Evolutionary conservation across 2,113 vertebrate genomes (phyloP).

Genomic region (Strix aluco): DNA sequence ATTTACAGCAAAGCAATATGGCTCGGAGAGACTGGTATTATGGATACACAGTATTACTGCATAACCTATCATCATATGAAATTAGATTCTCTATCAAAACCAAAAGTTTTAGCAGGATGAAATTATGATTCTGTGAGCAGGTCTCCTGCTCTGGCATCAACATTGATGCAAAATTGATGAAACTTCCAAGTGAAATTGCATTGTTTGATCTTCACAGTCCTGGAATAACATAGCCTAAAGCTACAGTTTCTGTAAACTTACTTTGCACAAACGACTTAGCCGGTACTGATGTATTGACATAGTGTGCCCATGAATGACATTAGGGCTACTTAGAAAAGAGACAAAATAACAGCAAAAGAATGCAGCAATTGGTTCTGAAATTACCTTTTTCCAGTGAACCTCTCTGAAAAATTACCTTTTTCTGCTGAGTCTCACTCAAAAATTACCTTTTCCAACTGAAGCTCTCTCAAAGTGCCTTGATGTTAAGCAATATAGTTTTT

Average conservation of each 20-base stretch:
- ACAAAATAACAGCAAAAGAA: conserved; percentile 84
- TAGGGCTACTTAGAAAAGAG: conserved; percentile 84
- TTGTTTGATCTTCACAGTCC: conserved; percentile 88
- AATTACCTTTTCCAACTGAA: conserved; percentile 85
- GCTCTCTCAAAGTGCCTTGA: conserved; percentile 84
- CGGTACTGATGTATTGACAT: conserved; percentile 77
- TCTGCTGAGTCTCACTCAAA: conserved; percentile 83
- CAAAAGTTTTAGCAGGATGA: conserved; percentile 77
- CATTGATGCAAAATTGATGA: conserved; percentile 89
- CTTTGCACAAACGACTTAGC: conserved; percentile 82
- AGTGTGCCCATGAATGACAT: conserved; percentile 83
- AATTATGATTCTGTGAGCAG: conserved; percentile 80
- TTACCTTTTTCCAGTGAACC: conserved; percentile 87
- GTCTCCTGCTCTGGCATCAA: conserved; percentile 75
- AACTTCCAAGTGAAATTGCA: conserved; percentile 84
- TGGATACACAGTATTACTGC: conserved; percentile 48
- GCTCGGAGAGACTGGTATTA: conserved; percentile 23
- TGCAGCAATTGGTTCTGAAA: conserved; percentile 84
- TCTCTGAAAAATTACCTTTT: conserved; percentile 86
- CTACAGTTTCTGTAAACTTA: conserved; percentile 87
- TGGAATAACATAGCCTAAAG: conserved; percentile 86
- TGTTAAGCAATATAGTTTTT: conserved; percentile 89
- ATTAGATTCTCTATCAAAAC: conserved; percentile 78
- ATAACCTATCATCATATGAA: conserved; percentile 67
- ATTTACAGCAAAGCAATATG: conserved; percentile 27